Base-by-base conservation (phyloP, 2,113 vertebrate genomes). In the Pomatorhinus ruficollis region DNA sequence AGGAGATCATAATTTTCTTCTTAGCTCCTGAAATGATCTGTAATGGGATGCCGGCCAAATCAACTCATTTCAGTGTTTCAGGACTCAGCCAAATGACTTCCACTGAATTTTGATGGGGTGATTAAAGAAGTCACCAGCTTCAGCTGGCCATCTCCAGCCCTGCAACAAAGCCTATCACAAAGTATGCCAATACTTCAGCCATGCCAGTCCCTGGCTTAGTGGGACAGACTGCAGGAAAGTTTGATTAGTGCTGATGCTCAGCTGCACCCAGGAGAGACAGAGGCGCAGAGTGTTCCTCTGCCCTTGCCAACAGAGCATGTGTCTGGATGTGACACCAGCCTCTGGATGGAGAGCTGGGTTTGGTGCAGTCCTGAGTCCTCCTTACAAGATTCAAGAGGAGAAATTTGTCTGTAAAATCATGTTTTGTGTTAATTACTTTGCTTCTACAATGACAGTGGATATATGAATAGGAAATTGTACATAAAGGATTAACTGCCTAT, bases 111-210 rank as follows among this genome's bases (percentile, higher is more conserved):
- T 92, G 90, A 87, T 91, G 24, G 49, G 12, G 56, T 70, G 75
- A 93, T 93, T 95, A 90, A 95, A 86, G 92, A 83, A 94, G 71
- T 61, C 59, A 83, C 17, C 59, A 88, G 59, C 37, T 63, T 95
- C 75, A 86, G 45, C 59, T 92, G 88, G 37, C 45, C 4, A 2
- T 85, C 42, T 53, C 59, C 45, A 80, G 6, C 23, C 50, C 42
- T 88, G 63, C 81, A 92, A 74, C 82, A 94, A 91, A 94, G 42
- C 22, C 75, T 54, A 28, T 53, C 33, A 64, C 20, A 76, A 77
- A 80, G 14, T 28, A 54, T 74, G 83, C 54, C 71, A 90, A 9
- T 70, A 45, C 13, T 59, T 59, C 42, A 80, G 53, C 33, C 78
- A 25, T 50, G 54, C 54, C 42, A 72, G n/a, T 30, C 39, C 35